Base-by-base conservation (phyloP, 2,113 vertebrate genomes). In the Notarius quadriscutis region DNA sequence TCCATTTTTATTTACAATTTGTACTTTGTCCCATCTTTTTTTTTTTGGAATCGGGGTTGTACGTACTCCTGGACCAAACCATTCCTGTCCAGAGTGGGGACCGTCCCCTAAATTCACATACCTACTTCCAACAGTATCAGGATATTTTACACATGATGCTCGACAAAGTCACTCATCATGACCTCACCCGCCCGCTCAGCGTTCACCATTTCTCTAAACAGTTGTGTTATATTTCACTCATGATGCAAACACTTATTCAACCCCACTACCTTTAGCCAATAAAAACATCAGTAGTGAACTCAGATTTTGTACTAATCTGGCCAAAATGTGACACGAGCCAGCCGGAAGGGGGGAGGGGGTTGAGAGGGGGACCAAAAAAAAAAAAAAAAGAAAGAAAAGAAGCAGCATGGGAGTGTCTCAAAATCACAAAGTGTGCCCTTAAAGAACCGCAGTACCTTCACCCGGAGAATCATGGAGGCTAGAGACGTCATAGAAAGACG, bases 401-500 rank as follows among this genome's bases (percentile, higher is more conserved):
- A 77, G 74, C 74, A 53, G 94, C 92, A 95, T 93, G 95, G 86
- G 88, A 90, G 93, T 90, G 92, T 94, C 93, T 96, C 92, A 86
- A 92, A 93, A 74, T 86, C 91, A 92, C 88, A 93, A 78, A 77
- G 91, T 95, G 94, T 93, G 94, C 94, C 92, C 74, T 51, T 90
- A 93, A 92, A 91, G 91, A 92, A 94, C 93, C 87, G 93, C 7
- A 92, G 95, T 94, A 94, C 96, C 97, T 97, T 99, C 98, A 99
- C 98, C 97, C 97, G 96, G 96, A 91, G 96, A 94, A 93, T 98
- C 97, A 97, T 97, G 97, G 96, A 99, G 97, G 96, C 96, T 97
- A 97, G 97, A 96, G 95, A 98, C 96, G 97, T 99, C 98, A 98
- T 99, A 99, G 97, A 99, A 99, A 96, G 97, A 99, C 95, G 97